These are phyloP conservation scores for Andrena marginata DNA, from an alignment of 2,888 invertebrate genomes.

Conservation along the genomic window DNA sequence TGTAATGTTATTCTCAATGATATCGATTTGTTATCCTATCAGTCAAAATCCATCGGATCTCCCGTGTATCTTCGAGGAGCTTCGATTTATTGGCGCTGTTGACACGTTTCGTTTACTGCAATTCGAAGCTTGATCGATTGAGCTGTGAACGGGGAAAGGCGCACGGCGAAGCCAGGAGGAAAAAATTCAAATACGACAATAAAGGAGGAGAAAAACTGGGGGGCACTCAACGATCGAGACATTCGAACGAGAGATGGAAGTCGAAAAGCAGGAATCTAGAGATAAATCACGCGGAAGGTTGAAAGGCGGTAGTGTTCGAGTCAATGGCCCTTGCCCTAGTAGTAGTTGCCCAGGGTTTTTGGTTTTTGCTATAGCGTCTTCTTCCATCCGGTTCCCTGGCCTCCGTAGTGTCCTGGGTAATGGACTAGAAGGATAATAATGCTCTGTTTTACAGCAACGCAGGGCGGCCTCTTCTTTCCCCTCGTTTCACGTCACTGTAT, in stretches of 20 bases:
- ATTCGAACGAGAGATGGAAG: constrained; percentile 73
- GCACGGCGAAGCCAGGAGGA: constrained; percentile 51
- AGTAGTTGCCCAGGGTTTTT: constrained; percentile 80
- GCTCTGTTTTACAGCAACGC: constrained; percentile 81
- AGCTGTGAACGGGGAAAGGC: not conserved
- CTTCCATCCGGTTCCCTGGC: constrained; percentile 70
- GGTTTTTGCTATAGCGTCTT: constrained; percentile 77
- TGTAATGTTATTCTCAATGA: too few relatives aligned
- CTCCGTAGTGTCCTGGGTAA: constrained; percentile 80
- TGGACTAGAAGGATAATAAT: constrained; percentile 83
- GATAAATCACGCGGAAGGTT: constrained; percentile 78
- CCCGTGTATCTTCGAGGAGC: too few relatives aligned
- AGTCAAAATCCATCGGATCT: too few relatives aligned
- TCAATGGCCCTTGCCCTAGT: constrained; percentile 80
- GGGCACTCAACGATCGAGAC: constrained; percentile 54
- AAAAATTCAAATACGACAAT: constrained; percentile 32
- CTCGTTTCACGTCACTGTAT: constrained; percentile 65
- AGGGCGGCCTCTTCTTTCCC: constrained; percentile 67
- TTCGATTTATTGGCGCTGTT: not conserved
- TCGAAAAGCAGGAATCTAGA: constrained; percentile 74
- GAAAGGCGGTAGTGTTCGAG: constrained; percentile 79
- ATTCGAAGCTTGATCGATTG: constrained; percentile 28
- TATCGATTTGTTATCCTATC: too few relatives aligned
- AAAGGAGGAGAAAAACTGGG: constrained; percentile 41
- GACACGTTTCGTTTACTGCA: constrained; percentile 7